A percentile compares a stretch with the other conserved stretches of the same genome.
Conservation (phyloP, 2,797 vertebrate species). For the Peromyscus nudipes region DNA sequence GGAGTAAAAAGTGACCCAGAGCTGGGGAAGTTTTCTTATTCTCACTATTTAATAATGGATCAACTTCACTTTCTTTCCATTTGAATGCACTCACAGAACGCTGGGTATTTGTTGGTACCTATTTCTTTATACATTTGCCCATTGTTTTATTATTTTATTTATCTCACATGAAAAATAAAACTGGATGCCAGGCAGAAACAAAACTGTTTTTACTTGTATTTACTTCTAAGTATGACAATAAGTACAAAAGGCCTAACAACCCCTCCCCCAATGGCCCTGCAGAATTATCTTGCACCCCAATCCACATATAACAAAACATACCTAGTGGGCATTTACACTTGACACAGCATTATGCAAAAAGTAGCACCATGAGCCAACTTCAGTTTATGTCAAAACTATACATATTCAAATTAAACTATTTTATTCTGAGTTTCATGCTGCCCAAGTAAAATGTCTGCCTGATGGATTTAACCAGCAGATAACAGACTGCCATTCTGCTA, state of each 20-base stretch:
- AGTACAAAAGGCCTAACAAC: background rate
- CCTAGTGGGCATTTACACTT: background rate
- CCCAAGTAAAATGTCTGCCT: constrained; percentile 27
- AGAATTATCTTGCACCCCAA: background rate
- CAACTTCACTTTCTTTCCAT: background rate
- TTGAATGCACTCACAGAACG: background rate
- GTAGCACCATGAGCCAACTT: background rate
- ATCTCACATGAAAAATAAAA: constrained; percentile 4
- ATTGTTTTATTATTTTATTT: constrained; percentile 43
- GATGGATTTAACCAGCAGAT: background rate
- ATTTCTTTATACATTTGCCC: constrained; percentile 43
- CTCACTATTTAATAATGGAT: background rate
- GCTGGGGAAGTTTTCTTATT: background rate
- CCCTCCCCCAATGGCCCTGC: background rate
- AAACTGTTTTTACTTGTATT: background rate
- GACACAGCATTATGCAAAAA: background rate
- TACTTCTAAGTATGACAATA: constrained; percentile 49
- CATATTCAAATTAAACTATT: constrained; percentile 59
- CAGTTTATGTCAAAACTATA: background rate
- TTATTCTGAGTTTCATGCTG: constrained; percentile 56
- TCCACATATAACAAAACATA: background rate
- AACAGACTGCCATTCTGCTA: constrained; percentile 5
- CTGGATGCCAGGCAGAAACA: constrained; percentile 44
- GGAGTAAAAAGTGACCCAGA: background rate
- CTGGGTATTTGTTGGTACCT: background rate